Conservation (phyloP, 2,113 vertebrate genomes). For the Gadus macrocephalus region DNA sequence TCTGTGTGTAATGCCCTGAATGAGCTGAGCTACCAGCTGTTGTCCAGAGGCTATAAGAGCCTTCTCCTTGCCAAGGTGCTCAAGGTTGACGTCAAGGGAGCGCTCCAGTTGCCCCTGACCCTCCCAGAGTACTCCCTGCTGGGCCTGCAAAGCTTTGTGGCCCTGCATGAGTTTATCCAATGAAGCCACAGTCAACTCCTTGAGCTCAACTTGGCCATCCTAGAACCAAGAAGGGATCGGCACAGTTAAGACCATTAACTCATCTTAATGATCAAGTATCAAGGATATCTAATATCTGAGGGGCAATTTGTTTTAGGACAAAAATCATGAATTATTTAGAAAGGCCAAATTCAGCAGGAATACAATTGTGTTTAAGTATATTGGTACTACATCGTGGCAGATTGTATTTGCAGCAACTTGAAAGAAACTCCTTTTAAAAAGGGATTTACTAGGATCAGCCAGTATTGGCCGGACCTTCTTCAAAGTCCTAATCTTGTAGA, state of each 20-base stretch:
- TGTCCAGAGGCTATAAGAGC: constrained; percentile 68
- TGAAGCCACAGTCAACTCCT: constrained; percentile 59
- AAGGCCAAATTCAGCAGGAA: no score
- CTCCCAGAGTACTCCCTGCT: constrained; percentile 68
- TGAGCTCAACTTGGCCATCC: constrained; percentile 74
- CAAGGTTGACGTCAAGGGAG: constrained; percentile 63
- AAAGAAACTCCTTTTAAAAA: no score
- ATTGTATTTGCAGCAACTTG: no score
- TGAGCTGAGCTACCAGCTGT: constrained; percentile 65
- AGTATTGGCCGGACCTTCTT: no score
- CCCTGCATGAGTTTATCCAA: constrained; percentile 69
- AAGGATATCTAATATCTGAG: no score
- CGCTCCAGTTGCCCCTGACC: constrained; percentile 70
- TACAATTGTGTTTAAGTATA: no score
- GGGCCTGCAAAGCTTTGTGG: constrained; percentile 66
- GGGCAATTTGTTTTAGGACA: no score
- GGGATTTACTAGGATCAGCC: no score
- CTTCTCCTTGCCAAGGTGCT: constrained; percentile 66
- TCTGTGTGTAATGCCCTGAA: constrained; percentile 65
- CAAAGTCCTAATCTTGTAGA: no score
- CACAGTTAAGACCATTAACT: not conserved
- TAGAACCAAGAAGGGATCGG: not conserved
- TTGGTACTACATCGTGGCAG: no score
- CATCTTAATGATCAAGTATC: no score
- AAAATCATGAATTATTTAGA: no score